Percentiles rank a stretch among this genome's conserved stretches.
phyloP scores from a whole-genome alignment of 2,113 vertebrate species.

The Plestiodon gilberti region DNA sequence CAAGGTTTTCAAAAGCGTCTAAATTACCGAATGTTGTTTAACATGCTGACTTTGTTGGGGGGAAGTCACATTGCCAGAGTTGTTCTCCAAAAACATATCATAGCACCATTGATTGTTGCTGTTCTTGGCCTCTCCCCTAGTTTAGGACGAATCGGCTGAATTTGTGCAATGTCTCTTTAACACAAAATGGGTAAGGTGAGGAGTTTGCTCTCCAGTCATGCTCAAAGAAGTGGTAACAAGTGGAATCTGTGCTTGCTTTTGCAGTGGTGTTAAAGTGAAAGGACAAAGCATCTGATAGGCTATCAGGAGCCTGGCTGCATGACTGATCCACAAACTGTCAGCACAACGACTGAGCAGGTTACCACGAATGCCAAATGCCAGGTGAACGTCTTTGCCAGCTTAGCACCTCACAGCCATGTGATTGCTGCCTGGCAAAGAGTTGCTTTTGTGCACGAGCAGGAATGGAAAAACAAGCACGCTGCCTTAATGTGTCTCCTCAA shows the following conservation, averaged over 20 bases:
- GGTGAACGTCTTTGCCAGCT: constrained; percentile 68
- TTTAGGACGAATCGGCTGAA: neutral
- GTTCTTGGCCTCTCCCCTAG: neutral
- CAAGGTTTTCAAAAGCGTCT: constrained; percentile 35
- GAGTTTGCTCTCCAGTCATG: constrained; percentile 36
- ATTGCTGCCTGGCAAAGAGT: constrained; percentile 53
- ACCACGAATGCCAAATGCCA: constrained; percentile 69
- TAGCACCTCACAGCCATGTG: constrained; percentile 71
- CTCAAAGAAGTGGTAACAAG: constrained; percentile 31
- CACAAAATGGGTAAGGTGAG: constrained; percentile 1
- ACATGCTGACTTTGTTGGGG: neutral
- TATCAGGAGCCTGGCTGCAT: constrained; percentile 67
- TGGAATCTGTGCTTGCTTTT: constrained; percentile 49
- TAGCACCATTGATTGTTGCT: rapidly evolving
- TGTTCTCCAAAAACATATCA: rapidly evolving
- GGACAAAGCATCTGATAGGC: constrained; percentile 58
- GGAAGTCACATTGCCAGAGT: neutral
- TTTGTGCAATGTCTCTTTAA: neutral
- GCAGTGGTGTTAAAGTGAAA: constrained; percentile 62
- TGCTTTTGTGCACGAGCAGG: constrained; percentile 48
- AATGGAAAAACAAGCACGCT: constrained; percentile 58
- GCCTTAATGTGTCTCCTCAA: constrained; percentile 48
- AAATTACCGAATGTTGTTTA: constrained; percentile 29
- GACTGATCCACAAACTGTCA: constrained; percentile 66
- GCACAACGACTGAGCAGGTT: constrained; percentile 61